These are phyloP conservation scores for Drosophila yakuba DNA, from an alignment of 1,140 invertebrate genomes.

Conservation along the genomic window DNA sequence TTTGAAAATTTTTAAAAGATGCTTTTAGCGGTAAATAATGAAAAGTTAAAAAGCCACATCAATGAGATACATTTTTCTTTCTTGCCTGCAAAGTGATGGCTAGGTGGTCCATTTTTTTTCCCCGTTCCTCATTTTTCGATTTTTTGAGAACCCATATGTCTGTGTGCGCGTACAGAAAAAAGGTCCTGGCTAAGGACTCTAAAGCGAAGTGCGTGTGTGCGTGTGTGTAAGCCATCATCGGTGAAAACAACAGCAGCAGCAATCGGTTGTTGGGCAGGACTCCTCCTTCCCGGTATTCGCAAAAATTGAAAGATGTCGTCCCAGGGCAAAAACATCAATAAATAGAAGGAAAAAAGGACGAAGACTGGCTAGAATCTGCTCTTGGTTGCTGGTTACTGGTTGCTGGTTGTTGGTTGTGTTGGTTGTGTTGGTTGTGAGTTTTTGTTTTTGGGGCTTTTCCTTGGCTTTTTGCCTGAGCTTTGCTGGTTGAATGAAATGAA, in stretches of 20 bases:
- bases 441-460: conserved; percentile 47
- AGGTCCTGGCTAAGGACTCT: conserved; percentile 1
- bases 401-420: conserved; percentile 1
- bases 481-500: conserved; percentile 61
- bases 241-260: conserved; percentile 10
- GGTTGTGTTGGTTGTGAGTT: conserved; percentile 1
- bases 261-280: conserved; percentile 18
- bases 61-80: conserved; percentile 80
- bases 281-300: conserved; percentile 2
- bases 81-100: conserved; percentile 21
- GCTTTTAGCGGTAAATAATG: conserved; percentile 85
- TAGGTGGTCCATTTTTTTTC: background rate
- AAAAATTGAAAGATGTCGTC: conserved; percentile 50
- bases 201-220: background rate
- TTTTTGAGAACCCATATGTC: conserved; percentile 16
- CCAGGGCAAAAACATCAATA: conserved; percentile 5
- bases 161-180: conserved; percentile 10
- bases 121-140: background rate
- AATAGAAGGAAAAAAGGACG: conserved; percentile 9
- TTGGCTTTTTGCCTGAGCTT: conserved; percentile 43
- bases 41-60: conserved; percentile 85
- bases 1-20: conserved; percentile 84
- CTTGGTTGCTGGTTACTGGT: background rate
- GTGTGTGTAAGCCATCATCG: conserved; percentile 19
- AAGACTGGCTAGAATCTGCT: background rate